Base-by-base conservation (phyloP, 2,888 invertebrate species). In the Eupeodes latifasciatus region DNA sequence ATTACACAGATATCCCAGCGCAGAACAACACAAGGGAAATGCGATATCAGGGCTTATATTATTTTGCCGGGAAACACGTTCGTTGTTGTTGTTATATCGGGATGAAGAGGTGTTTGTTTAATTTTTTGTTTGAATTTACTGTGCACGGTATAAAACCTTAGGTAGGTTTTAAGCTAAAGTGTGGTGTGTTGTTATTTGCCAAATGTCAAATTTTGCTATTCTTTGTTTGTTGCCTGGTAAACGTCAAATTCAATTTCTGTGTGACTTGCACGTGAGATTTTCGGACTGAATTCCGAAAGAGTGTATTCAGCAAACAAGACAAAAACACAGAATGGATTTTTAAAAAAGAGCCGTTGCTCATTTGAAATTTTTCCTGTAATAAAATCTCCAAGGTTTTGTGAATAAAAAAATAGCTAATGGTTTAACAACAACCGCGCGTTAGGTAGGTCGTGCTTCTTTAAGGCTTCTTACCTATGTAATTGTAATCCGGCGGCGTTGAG, bases 11-110 rank as follows among this genome's bases (percentile, higher is more conserved):
- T 12, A 71, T 19, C 19, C 19, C 19, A 55, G 40, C 36, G 44
- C 16, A 55, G 4, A 11, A 61, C 34, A 14, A 67, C 27, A 66
- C 10, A 14, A 19, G 19, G 14, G 55, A 55, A 71, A 55, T 19
- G 9, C 71, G 55, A 71, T 55, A 71, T 55, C 55, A 44, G 55
- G 34, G 16, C 11, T 55, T 71, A 9, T 64, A n/a, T 10, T 27
- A 27, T 66, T 66, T 66, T 27, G 47, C 66, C 66, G 66, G 66
- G 47, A 66, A 66, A 49, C 47, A 47, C 47, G 47, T 27, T 27
- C 27, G 7, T 14, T 47, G 2, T 19, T 27, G 64, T 40, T 51
- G 51, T 14, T 12, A 27, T 27, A 10, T 36, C 4, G 55, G 59
- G 9, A 0, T 1, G 19, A 1, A 9, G 64, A 47, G 64, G 14